Percentiles rank a stretch among this genome's conserved stretches.
phyloP scores from a whole-genome alignment of 2,888 invertebrate species.

The Tortricodes alternella region DNA sequence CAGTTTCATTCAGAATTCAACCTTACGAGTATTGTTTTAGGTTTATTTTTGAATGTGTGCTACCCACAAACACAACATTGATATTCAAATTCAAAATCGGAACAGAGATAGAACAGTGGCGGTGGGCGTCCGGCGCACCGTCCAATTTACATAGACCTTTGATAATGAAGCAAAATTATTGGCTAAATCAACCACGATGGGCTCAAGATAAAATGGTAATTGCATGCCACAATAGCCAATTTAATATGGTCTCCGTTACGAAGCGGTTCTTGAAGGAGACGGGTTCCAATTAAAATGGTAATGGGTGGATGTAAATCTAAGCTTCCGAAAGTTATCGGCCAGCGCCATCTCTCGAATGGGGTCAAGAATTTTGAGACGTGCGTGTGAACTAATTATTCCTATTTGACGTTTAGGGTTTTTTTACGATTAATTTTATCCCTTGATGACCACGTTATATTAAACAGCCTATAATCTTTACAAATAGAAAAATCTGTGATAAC shows the following conservation, averaged over 20 bases:
- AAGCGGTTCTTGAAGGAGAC: slow-evolving; percentile 9
- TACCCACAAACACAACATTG: slow-evolving; percentile 13
- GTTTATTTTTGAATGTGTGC: slow-evolving; percentile 14
- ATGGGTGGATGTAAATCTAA: slow-evolving; percentile 43
- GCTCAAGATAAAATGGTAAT: slow-evolving; percentile 43
- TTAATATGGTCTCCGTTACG: slow-evolving; percentile 15
- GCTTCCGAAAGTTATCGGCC: slow-evolving; percentile 49
- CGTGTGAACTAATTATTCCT: slow-evolving; percentile 21
- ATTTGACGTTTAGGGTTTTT: slow-evolving; percentile 8
- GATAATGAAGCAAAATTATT: slow-evolving; percentile 7
- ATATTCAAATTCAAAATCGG: slow-evolving; percentile 36
- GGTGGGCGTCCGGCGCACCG: slow-evolving; percentile 25
- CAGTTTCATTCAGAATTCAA: background rate
- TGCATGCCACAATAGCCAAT: slow-evolving; percentile 7
- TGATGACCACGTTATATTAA: too few species aligned
- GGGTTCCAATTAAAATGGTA: slow-evolving; percentile 25
- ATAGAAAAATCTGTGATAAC: too few species aligned
- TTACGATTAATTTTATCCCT: background rate
- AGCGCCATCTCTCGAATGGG: slow-evolving; percentile 49
- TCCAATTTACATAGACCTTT: slow-evolving; percentile 9
- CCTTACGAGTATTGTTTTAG: background rate
- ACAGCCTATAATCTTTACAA: too few species aligned
- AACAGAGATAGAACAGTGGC: slow-evolving; percentile 33
- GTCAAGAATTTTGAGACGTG: slow-evolving; percentile 36
- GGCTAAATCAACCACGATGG: slow-evolving; percentile 14